Evolutionary conservation across 2,888 invertebrate genomes (phyloP).

Genomic region (Alviniconcha strummeri): DNA sequence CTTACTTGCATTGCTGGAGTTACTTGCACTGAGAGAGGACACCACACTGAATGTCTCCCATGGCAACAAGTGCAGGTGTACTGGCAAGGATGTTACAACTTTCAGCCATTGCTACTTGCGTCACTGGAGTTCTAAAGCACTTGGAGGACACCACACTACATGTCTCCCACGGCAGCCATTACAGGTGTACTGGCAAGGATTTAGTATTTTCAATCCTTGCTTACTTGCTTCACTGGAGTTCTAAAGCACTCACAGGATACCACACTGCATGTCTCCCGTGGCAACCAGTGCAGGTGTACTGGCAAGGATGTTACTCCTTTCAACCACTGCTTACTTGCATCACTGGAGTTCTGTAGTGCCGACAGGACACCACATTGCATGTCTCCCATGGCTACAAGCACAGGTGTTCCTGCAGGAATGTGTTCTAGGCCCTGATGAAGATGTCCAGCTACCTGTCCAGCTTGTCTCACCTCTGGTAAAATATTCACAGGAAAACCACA

Average conservation of each 20-base stretch:
- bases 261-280: too few relatives aligned
- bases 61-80: too few relatives aligned
- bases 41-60: too few relatives aligned
- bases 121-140: conserved; percentile 80
- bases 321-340: conserved; percentile 62
- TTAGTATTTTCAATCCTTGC: too few relatives aligned
- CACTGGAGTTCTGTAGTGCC: conserved; percentile 80
- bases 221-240: too few relatives aligned
- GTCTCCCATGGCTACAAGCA: conserved; percentile 86
- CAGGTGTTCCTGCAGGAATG: conserved; percentile 84
- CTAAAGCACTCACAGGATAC: too few relatives aligned
- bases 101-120: conserved; percentile 58
- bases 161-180: conserved; percentile 85
- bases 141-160: conserved; percentile 89
- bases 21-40: too few relatives aligned
- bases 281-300: too few relatives aligned
- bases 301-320: too few relatives aligned
- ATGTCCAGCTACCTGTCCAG: conserved; percentile 81
- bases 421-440: conserved; percentile 83
- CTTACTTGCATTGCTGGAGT: too few relatives aligned
- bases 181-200: conserved; percentile 83
- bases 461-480: conserved; percentile 80
- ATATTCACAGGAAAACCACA: conserved; percentile 83
- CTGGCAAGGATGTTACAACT: too few relatives aligned
- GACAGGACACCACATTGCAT: conserved; percentile 89